Percentiles rank a stretch among this genome's conserved stretches.
Evolutionary conservation across 37 sponge, comb jelly and placozoan genomes (phyloP).

Genomic region (Chondrilla cf. caribensis): DNA sequence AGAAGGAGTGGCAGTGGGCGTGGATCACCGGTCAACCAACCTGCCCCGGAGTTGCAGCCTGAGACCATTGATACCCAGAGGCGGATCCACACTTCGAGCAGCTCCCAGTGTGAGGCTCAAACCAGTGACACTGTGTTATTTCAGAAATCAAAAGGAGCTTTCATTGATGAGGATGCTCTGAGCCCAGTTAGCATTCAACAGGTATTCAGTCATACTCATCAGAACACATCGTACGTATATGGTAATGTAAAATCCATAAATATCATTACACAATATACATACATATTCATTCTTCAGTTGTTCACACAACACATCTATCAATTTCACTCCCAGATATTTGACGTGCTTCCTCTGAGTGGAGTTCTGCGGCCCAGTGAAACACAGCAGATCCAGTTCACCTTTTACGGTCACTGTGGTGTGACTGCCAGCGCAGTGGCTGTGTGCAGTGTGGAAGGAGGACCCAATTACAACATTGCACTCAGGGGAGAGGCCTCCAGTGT

Average conservation of each 20-base stretch:
- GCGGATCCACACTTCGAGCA: too few relatives aligned
- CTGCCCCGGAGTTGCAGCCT: too few relatives aligned
- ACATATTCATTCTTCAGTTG: too few relatives aligned
- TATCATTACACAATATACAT: too few relatives aligned
- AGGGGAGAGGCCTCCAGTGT: constrained; percentile 87
- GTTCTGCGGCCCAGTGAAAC: constrained; percentile 70
- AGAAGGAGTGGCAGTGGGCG: too few relatives aligned
- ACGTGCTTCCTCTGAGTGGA: constrained; percentile 94
- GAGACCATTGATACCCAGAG: too few relatives aligned
- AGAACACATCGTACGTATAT: neutral
- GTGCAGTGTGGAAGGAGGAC: constrained; percentile 93
- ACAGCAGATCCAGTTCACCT: constrained; percentile 83
- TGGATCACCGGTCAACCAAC: too few relatives aligned
- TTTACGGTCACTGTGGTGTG: constrained; percentile 83
- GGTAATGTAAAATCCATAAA: neutral
- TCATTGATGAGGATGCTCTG: too few relatives aligned
- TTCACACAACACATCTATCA: too few relatives aligned
- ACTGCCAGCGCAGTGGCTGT: constrained; percentile 62
- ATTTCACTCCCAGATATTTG: constrained; percentile 98
- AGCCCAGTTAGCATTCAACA: constrained; percentile 67
- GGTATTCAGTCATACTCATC: constrained; percentile 7
- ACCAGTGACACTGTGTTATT: too few relatives aligned
- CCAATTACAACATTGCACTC: constrained; percentile 75
- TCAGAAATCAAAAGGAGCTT: too few relatives aligned
- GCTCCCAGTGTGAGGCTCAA: too few relatives aligned